Base-by-base conservation (phyloP, 2,797 vertebrate species). In the Poecilia velifera region DNA sequence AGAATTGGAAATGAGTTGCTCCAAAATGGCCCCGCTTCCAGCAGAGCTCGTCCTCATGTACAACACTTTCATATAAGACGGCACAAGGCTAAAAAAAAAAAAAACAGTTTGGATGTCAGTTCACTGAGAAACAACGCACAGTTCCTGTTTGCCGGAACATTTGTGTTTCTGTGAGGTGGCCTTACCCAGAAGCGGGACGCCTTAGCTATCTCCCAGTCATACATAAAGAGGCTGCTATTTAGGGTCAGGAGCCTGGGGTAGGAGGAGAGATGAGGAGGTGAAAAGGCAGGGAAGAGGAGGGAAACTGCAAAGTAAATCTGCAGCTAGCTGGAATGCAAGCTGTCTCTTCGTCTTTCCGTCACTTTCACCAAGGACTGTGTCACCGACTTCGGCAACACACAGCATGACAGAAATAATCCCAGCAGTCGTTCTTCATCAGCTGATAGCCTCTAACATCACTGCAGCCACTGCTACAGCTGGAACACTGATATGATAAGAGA, bases 291-390 rank as follows among this genome's bases (percentile, higher is more conserved):
- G 68, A 73, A 39, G 66, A 76, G 28, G 80, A 71, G 46, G 81
- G 79, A 83, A 78, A 62, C 20, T 57, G 80, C 16, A 74, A 81
- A 75, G 79, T 74, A 80, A 90, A 85, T 84, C 46, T 43, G 25
- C 2, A 45, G 45, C 9, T 7, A 75, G n/a, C 66, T 9, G 86
- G 84, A 83, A 84, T 41, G 36, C 8, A 72, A 7, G 66, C 86
- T 87, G 90, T 92, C 88, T 86, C 76, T 86, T 91, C 78, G 85
- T 78, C 79, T 91, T 71, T 87, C 78, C 14, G 16, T 93, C 90
- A 88, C 71, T 64, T 78, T 85, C 66, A n/a, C 51, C 2, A 53
- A 73, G 31, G 87, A 46, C 36, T 47, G 68, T 66, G 80, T 90
- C 80, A 59, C 62, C n/a, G 77, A 76, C 64, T 51, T 80, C 45